Percentiles rank a stretch among this genome's conserved stretches.
Evolutionary conservation across 2,797 vertebrate species (phyloP).

Genomic region (Poecilia wingei): DNA sequence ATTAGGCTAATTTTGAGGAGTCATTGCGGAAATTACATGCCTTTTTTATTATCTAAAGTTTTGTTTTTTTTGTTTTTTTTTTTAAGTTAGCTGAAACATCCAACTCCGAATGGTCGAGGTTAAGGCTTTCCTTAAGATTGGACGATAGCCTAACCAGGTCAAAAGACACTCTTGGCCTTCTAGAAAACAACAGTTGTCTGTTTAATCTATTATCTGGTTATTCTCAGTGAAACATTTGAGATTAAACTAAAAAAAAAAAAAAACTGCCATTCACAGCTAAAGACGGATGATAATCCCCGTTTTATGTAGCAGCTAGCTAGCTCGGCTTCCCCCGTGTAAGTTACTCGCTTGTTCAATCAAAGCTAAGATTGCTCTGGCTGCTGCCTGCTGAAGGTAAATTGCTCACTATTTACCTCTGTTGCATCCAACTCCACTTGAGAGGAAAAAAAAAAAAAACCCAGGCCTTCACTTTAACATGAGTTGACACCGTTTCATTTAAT

Average conservation of each 20-base stretch:
- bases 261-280: neutral
- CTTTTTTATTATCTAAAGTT: neutral
- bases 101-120: neutral
- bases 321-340: neutral
- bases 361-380: neutral
- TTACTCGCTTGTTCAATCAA: neutral
- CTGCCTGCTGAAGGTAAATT: neutral
- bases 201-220: neutral
- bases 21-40: neutral
- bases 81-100: neutral
- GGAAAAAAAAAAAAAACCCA: neutral
- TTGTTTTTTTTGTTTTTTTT: too few species aligned
- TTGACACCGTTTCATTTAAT: neutral
- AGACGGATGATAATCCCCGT: neutral
- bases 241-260: neutral
- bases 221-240: neutral
- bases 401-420: neutral
- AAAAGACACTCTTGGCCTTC: neutral
- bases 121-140: neutral
- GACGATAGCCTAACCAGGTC: neutral
- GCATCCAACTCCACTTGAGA: neutral
- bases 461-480: neutral
- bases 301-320: neutral
- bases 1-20: neutral
- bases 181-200: neutral